Percentiles rank a stretch among this genome's conserved stretches.
Conservation (phyloP, 2,888 invertebrate species). For the Sepioteuthis lessoniana region DNA sequence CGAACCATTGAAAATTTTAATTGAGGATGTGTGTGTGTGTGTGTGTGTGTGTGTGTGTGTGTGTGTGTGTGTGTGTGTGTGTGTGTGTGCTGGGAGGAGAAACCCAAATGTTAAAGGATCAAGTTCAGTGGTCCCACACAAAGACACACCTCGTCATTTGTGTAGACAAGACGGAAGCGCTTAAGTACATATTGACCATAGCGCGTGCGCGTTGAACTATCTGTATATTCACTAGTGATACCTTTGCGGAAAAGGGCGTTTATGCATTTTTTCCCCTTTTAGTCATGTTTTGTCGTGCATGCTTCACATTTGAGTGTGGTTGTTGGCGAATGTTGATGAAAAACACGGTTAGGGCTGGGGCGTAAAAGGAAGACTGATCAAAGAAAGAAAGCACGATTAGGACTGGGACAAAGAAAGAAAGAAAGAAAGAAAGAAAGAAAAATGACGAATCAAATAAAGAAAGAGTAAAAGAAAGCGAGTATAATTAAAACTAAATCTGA, state of each 20-base stretch:
- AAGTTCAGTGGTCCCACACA: conserved; percentile 13
- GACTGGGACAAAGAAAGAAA: not conserved
- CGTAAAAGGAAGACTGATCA: not conserved
- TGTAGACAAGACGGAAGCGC: not conserved
- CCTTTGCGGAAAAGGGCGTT: not conserved
- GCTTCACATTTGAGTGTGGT: not conserved
- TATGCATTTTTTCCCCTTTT: not conserved
- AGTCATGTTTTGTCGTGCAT: not conserved
- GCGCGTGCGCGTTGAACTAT: not conserved
- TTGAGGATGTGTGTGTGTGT: not conserved
- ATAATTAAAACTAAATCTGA: not conserved
- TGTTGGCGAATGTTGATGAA: not conserved
- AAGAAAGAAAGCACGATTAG: not conserved
- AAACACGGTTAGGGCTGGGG: not conserved
- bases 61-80: not conserved
- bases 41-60: not conserved
- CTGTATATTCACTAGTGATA: not conserved
- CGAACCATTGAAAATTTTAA: not conserved
- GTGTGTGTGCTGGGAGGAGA: not conserved
- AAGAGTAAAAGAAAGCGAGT: not conserved
- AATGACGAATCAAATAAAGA: not conserved
- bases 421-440: not conserved
- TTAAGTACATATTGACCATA: too few species aligned
- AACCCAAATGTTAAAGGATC: not conserved
- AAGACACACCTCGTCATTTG: not conserved